A percentile compares a stretch with the other conserved stretches of the same genome.
Evolutionary conservation across 2,113 vertebrate genomes (phyloP).

Genomic region (Pomatostomus ruficeps): DNA sequence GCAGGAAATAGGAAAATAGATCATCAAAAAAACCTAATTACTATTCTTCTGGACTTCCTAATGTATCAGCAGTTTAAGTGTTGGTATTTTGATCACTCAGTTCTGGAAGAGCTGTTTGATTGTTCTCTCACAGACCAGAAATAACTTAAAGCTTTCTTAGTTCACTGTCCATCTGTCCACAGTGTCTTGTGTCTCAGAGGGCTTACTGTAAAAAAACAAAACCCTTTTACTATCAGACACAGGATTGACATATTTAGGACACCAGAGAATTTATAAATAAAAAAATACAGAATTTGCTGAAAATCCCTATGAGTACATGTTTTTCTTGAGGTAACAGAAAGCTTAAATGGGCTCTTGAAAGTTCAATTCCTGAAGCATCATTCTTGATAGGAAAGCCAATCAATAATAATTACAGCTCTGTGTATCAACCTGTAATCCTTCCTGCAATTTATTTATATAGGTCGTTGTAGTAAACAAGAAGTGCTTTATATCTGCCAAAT

Average conservation of each 20-base stretch:
- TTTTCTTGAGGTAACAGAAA: background rate
- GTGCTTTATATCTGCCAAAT: background rate
- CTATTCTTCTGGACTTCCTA: conserved; percentile 19
- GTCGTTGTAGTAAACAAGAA: background rate
- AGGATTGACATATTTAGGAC: background rate
- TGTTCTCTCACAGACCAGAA: background rate
- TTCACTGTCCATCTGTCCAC: background rate
- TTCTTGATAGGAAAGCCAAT: background rate
- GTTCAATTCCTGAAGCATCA: background rate
- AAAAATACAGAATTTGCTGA: background rate
- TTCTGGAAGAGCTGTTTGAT: background rate
- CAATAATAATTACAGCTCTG: background rate
- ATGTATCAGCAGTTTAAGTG: background rate
- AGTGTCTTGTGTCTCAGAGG: background rate
- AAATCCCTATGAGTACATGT: background rate
- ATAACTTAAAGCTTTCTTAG: background rate
- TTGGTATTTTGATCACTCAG: background rate
- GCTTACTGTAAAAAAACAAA: background rate
- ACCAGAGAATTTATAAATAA: background rate
- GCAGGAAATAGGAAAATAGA: conserved; percentile 25
- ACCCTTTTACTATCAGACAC: background rate
- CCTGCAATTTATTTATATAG: background rate
- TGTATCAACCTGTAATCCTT: background rate
- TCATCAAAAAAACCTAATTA: conserved; percentile 3
- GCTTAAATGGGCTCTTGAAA: background rate